These are phyloP conservation scores for Pristionchus pacificus DNA, from an alignment of 1,140 invertebrate genomes.

Conservation along the genomic window DNA sequence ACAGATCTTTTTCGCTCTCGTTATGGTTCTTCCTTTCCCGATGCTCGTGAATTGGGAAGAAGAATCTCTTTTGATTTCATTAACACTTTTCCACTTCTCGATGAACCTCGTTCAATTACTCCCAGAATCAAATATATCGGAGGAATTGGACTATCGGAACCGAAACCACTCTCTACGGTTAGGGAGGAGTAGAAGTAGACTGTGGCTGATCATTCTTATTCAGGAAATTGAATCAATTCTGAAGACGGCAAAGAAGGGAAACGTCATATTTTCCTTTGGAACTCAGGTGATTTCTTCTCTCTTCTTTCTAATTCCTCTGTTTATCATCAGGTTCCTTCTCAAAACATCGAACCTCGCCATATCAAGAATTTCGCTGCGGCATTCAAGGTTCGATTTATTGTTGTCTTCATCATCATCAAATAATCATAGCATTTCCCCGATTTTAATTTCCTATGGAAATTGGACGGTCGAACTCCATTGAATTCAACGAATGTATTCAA, in stretches of 20 bases:
- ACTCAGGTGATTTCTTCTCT: no score
- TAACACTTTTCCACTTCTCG: not conserved
- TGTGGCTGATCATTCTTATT: not conserved
- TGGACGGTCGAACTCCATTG: not conserved
- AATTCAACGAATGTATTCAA: conserved; percentile 18
- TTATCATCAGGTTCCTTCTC: no score
- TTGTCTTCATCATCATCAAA: not conserved
- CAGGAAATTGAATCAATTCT: conserved; percentile 15
- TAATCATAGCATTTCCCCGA: conserved; percentile 11
- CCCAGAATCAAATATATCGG: conserved; percentile 25
- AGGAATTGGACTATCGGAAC: conserved; percentile 16
- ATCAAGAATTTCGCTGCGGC: not conserved
- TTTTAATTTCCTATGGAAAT: conserved; percentile 26
- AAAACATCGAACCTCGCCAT: no score
- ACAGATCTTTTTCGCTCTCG: not conserved
- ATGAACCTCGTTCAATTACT: not conserved
- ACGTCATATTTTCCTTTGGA: conserved; percentile 25
- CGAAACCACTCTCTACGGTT: conserved; percentile 16
- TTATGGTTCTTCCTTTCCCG: not conserved
- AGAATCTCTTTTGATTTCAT: not conserved
- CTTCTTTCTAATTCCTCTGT: no score
- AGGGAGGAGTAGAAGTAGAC: no score
- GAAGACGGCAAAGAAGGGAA: conserved; percentile 11
- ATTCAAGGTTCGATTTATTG: not conserved
- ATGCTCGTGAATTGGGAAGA: not conserved